A percentile compares a stretch with the other conserved stretches of the same genome.
Evolutionary conservation across 2,888 invertebrate genomes (phyloP).

Genomic region (Tenodera sinensis): DNA sequence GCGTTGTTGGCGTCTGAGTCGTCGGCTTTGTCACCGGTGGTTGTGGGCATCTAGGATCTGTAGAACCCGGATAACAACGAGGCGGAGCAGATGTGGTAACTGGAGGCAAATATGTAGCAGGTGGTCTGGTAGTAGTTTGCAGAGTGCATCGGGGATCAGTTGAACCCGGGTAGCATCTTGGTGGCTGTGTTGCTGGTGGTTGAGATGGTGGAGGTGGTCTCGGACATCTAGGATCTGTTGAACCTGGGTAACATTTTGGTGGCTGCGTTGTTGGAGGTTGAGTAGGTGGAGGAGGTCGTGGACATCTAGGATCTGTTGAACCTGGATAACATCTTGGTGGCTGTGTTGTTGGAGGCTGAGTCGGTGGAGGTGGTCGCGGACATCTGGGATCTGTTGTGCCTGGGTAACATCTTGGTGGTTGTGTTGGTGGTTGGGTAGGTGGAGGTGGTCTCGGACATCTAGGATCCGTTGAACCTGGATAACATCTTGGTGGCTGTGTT

Average conservation of each 20-base stretch:
- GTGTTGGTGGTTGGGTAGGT: constrained; percentile 25
- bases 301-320: constrained; percentile 35
- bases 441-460: constrained; percentile 25
- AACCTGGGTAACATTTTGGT: constrained; percentile 29
- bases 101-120: constrained; percentile 8
- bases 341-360: constrained; percentile 34
- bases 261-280: constrained; percentile 21
- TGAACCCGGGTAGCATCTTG: constrained; percentile 40
- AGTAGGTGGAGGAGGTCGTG: constrained; percentile 27
- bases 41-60: constrained; percentile 34
- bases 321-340: constrained; percentile 41
- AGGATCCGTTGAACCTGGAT: constrained; percentile 33
- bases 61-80: constrained; percentile 27
- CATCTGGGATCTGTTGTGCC: constrained; percentile 33
- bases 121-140: too few species aligned
- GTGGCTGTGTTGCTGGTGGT: constrained; percentile 27
- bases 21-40: constrained; percentile 33
- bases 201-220: constrained; percentile 13
- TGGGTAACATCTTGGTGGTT: constrained; percentile 23
- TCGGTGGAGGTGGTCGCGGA: constrained; percentile 26
- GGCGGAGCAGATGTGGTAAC: not conserved
- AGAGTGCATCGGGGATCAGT: constrained; percentile 21
- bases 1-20: constrained; percentile 34
- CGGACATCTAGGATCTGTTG: constrained; percentile 40
- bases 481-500: constrained; percentile 20